Conservation (phyloP, 1,140 invertebrate species). For the Portunus trituberculatus region DNA sequence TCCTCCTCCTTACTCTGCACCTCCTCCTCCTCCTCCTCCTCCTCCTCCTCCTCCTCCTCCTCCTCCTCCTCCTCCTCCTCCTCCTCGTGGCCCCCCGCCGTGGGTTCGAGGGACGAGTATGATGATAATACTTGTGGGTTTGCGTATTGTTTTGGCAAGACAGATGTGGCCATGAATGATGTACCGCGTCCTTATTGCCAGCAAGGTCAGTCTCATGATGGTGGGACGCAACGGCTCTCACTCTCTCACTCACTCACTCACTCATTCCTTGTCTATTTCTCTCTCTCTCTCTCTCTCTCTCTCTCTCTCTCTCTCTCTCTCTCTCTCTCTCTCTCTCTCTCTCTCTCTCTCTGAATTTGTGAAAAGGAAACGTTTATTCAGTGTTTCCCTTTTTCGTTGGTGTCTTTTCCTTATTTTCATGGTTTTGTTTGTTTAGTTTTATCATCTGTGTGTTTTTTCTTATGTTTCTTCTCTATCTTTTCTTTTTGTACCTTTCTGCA, state of each 20-base stretch:
- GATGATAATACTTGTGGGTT: conserved; percentile 2
- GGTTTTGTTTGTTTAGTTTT: too few species aligned
- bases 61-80: neutral
- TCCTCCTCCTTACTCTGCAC: neutral
- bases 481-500: too few species aligned
- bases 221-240: neutral
- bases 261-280: neutral
- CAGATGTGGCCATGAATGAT: neutral
- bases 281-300: neutral
- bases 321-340: neutral
- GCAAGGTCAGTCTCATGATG: neutral
- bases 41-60: neutral
- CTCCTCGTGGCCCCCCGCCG: neutral
- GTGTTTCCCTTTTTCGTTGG: too few species aligned
- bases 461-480: too few species aligned
- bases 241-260: neutral
- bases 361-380: too few species aligned
- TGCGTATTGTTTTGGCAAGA: conserved; percentile 21
- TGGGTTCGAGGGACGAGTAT: neutral
- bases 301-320: conserved; percentile 7
- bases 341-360: too few species aligned
- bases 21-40: neutral
- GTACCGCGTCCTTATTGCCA: neutral
- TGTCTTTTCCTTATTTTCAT: too few species aligned
- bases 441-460: too few species aligned